Percentiles rank a stretch among this genome's conserved stretches.
phyloP scores from a whole-genome alignment of 2,888 invertebrate genomes.

The Harpalus rufipes region DNA sequence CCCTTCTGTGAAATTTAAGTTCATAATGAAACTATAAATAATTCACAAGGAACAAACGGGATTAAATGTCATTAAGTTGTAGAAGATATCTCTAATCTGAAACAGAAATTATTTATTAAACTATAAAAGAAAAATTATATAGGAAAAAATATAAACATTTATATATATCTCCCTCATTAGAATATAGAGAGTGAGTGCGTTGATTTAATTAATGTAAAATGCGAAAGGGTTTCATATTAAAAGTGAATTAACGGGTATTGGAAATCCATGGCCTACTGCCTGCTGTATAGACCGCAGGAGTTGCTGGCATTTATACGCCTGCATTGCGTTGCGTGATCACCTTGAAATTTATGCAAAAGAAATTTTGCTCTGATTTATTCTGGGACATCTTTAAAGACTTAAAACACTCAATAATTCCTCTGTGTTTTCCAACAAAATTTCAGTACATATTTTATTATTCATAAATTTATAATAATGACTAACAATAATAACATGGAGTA shows the following conservation, averaged over 20 bases:
- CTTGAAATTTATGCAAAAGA: slow-evolving; percentile 55
- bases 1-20: not conserved
- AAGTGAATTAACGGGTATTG: slow-evolving; percentile 49
- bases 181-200: not conserved
- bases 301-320: slow-evolving; percentile 52
- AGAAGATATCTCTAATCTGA: slow-evolving; percentile 21
- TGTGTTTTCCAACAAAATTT: too few species aligned
- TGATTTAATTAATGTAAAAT: slow-evolving; percentile 2
- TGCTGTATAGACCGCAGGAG: slow-evolving; percentile 15
- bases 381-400: slow-evolving; percentile 18
- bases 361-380: slow-evolving; percentile 41
- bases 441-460: not conserved
- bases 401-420: not conserved
- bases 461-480: not conserved
- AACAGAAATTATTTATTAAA: slow-evolving; percentile 53
- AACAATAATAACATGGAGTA: too few species aligned
- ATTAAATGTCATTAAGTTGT: slow-evolving; percentile 4
- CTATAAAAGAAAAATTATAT: slow-evolving; percentile 4
- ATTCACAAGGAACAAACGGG: not conserved
- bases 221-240: not conserved
- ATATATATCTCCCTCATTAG: not conserved
- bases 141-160: slow-evolving; percentile 16
- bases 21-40: not conserved
- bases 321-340: slow-evolving; percentile 62
- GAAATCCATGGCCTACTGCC: slow-evolving; percentile 50